These are phyloP conservation scores for Athalia circularis DNA, from an alignment of 2,888 invertebrate species.

Conservation along the genomic window DNA sequence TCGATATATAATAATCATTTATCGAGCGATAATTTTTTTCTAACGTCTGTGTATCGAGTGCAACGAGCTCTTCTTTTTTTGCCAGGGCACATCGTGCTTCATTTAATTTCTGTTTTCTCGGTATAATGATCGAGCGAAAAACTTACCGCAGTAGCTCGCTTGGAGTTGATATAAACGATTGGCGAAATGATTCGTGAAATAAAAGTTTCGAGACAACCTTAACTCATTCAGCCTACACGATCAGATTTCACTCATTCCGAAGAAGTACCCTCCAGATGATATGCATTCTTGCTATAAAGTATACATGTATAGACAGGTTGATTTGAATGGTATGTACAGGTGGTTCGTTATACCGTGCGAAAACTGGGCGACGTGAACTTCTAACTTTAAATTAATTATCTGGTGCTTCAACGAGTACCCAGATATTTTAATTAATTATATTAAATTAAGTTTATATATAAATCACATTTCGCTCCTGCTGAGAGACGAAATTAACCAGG, in stretches of 20 bases:
- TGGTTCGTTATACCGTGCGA: slow-evolving; percentile 24
- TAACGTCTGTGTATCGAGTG: too few species aligned
- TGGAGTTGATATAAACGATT: too few species aligned
- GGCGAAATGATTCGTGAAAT: neutral
- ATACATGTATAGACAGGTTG: neutral
- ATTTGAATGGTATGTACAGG: neutral
- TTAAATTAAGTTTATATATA: slow-evolving; percentile 24
- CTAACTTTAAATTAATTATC: slow-evolving; percentile 41
- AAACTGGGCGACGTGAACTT: slow-evolving; percentile 3
- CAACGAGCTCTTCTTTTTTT: too few species aligned
- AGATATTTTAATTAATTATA: slow-evolving; percentile 39
- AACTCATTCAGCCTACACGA: neutral
- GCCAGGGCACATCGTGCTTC: too few species aligned
- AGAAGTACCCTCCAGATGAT: slow-evolving; percentile 8
- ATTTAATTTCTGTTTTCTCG: too few species aligned
- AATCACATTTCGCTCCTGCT: slow-evolving; percentile 33
- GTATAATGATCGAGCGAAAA: too few species aligned
- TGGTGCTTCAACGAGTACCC: neutral
- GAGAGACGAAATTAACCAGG: neutral
- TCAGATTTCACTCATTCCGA: neutral
- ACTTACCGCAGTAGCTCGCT: too few species aligned
- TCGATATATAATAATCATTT: too few species aligned
- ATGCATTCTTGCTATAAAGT: slow-evolving; percentile 11
- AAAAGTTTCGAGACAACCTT: neutral
- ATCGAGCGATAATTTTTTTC: too few species aligned